Percentiles rank a stretch among this genome's conserved stretches.
Conservation (phyloP, 1,140 invertebrate species). For the Heterodera schachtii region DNA sequence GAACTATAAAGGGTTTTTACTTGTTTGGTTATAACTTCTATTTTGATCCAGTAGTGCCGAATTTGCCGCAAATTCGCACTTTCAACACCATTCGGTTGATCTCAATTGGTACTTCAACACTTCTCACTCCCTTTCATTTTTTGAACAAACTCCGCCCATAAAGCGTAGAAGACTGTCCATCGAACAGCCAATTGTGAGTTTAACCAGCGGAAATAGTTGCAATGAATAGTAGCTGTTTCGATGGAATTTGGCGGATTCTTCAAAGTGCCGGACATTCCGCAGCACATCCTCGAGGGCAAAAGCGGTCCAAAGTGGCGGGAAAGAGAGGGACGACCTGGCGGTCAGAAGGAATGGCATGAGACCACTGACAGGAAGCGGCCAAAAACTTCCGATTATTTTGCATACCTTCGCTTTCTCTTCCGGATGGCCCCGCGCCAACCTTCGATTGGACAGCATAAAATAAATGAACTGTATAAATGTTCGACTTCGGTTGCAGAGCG, state of each 20-base stretch:
- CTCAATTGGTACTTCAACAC: neutral
- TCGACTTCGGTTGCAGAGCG: neutral
- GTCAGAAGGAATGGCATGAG: neutral
- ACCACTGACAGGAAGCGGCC: neutral
- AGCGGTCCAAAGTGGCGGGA: neutral
- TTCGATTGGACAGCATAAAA: neutral
- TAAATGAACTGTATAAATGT: neutral
- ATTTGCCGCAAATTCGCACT: neutral
- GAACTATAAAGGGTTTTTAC: neutral
- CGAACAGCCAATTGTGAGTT: neutral
- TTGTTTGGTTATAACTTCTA: neutral
- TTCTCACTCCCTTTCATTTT: neutral
- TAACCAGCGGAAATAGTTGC: neutral
- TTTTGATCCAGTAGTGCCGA: neutral
- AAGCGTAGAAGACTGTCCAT: neutral
- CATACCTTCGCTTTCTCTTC: conserved; percentile 7
- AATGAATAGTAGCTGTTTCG: neutral
- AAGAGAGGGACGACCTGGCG: neutral
- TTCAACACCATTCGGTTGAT: neutral
- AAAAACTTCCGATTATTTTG: neutral
- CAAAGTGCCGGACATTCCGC: conserved; percentile 14
- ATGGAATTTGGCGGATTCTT: neutral
- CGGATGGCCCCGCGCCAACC: conserved; percentile 10
- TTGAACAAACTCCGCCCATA: neutral
- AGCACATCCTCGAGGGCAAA: neutral